Evolutionary conservation across 1,140 invertebrate genomes (phyloP).

Genomic region (Zelostemma sp.): DNA sequence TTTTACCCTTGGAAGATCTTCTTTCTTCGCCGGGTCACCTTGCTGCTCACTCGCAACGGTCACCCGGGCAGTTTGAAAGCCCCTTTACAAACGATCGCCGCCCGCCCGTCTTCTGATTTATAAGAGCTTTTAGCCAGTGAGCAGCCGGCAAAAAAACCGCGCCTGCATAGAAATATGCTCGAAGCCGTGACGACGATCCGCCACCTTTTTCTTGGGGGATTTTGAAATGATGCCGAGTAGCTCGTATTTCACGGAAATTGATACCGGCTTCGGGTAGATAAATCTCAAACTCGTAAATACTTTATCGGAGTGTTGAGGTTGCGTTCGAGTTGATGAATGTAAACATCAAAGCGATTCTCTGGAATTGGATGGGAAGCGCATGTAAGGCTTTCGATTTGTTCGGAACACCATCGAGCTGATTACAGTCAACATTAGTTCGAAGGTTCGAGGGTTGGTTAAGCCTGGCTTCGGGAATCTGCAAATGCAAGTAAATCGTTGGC

Average conservation of each 20-base stretch:
- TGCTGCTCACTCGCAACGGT: constrained; percentile 43
- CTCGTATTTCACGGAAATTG: constrained; percentile 28
- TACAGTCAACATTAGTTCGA: constrained; percentile 36
- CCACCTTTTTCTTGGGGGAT: constrained; percentile 31
- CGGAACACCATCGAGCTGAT: constrained; percentile 22
- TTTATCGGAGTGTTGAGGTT: no score
- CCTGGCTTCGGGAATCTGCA: constrained; percentile 41
- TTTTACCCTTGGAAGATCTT: constrained; percentile 39
- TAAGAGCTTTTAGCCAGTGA: constrained; percentile 65
- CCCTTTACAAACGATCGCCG: constrained; percentile 61
- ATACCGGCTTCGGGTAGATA: constrained; percentile 23
- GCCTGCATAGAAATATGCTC: constrained; percentile 56
- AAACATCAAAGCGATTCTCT: background rate
- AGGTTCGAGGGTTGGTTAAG: constrained; percentile 39
- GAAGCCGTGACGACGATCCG: constrained; percentile 39
- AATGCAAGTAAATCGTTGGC: constrained; percentile 55
- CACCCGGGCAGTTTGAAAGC: constrained; percentile 53
- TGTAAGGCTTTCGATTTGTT: constrained; percentile 16
- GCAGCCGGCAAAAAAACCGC: constrained; percentile 55
- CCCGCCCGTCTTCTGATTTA: constrained; percentile 66
- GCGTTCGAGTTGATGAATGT: background rate
- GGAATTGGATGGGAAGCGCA: background rate
- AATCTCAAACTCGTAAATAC: background rate
- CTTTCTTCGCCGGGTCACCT: constrained; percentile 43
- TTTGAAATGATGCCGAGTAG: constrained; percentile 28